These are phyloP conservation scores for Galagoides demidoff DNA, from an alignment of 2,797 vertebrate species.

Conservation along the genomic window DNA sequence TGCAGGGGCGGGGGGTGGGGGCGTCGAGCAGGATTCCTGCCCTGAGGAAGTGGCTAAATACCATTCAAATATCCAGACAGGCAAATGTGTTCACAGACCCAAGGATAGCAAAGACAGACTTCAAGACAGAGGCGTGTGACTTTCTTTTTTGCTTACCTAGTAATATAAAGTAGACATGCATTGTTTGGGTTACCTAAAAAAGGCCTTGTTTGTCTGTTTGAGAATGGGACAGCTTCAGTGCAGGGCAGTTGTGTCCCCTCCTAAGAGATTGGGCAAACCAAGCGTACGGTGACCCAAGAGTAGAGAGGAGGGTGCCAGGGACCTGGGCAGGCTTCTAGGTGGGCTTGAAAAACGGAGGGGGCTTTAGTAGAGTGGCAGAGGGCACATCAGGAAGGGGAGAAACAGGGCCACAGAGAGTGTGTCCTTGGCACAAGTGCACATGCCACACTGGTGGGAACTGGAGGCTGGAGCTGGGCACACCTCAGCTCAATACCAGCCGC, in stretches of 20 bases:
- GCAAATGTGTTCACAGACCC: not conserved
- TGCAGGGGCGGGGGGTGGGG: not conserved
- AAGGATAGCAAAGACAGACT: not conserved
- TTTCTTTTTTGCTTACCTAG: not conserved
- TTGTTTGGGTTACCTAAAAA: not conserved
- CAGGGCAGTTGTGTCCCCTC: not conserved
- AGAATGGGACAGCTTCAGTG: not conserved
- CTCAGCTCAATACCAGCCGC: not conserved
- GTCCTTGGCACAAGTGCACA: too few species aligned
- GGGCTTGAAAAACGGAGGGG: not conserved
- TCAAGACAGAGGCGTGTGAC: not conserved
- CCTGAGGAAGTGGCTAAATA: not conserved
- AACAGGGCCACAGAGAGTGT: not conserved
- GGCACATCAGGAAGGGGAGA: accelerated
- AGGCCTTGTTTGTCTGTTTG: not conserved
- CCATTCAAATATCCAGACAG: not conserved
- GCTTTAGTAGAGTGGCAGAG: not conserved
- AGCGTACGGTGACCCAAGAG: not conserved
- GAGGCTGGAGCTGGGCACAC: not conserved
- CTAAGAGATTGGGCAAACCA: not conserved
- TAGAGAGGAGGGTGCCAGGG: not conserved
- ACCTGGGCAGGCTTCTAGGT: not conserved
- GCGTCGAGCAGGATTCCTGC: not conserved
- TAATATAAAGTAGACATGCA: accelerated
- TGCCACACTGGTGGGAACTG: accelerated